phyloP scores from a whole-genome alignment of 2,113 vertebrate genomes.

The Colius striatus region DNA sequence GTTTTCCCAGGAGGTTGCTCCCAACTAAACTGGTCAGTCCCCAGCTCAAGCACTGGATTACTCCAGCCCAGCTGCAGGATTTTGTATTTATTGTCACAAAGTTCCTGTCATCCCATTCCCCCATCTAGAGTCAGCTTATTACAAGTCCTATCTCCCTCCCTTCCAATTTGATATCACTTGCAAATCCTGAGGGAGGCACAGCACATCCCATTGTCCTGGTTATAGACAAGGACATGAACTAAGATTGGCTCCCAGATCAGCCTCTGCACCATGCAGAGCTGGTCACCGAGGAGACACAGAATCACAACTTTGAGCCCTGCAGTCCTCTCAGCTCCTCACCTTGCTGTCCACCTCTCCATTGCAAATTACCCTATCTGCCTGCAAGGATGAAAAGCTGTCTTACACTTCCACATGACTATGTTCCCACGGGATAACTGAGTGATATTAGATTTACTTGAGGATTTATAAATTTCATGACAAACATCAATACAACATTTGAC shows the following conservation, averaged over 20 bases:
- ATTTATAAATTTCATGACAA: background rate
- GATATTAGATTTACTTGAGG: background rate
- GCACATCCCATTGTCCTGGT: background rate
- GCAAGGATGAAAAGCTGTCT: background rate
- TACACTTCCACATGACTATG: fast-evolving
- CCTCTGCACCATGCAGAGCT: background rate
- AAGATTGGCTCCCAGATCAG: background rate
- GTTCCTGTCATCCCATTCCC: background rate
- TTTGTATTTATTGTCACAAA: background rate
- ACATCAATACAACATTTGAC: background rate
- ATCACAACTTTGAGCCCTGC: background rate
- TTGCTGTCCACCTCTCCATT: fast-evolving
- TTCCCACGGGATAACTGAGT: background rate
- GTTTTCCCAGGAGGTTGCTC: background rate
- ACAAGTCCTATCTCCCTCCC: background rate
- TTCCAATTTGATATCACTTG: background rate
- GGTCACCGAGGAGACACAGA: background rate
- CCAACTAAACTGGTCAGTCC: background rate
- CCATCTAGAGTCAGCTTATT: background rate
- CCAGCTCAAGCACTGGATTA: background rate
- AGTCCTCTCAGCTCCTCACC: background rate
- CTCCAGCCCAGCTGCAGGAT: background rate
- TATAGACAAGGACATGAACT: background rate
- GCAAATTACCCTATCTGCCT: background rate
- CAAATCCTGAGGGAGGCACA: background rate